Base-by-base conservation (phyloP, 2,888 invertebrate genomes). In the Lasius fuliginosus region DNA sequence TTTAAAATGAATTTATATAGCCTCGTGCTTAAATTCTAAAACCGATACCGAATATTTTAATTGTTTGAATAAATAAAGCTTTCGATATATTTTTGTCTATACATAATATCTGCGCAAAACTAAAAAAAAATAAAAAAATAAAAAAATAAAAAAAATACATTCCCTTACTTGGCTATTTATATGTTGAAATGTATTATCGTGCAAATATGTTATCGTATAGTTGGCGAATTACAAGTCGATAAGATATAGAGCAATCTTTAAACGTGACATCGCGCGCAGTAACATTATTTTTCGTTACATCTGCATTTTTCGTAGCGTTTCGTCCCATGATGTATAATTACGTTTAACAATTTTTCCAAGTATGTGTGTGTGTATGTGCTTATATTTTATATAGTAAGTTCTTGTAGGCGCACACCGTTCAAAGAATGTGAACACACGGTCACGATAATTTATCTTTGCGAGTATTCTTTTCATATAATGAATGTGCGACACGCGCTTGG, bases 381-480 rank as follows among this genome's bases (percentile, higher is more conserved):
- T n/a, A 36, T 64, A 33, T 64, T 64, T 36, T 11, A n/a, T 64
- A 65, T 23, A 36, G 6, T 23, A 23, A 40, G 11, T n/a, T 36
- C 64, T 36, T n/a, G 11, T 36, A 36, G 8, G 12, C 4, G 18
- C 30, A 15, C 15, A 6, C n/a, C 23, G 33, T 42, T 60, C 46
- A 33, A 18, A 30, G 33, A 62, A 49, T 30, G 30, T 40, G 12
- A 49, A 53, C n/a, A 49, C 11, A 30, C 30, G 27, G 12, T 53
- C 12, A 69, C 27, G 60, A 46, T 33, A 81, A 71, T 71, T 81
- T 81, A 71, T 81, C 46, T 69, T 15, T 23, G 58, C 42, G 12
- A 69, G 12, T 2, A 36, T 81, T 60, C 27, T 81, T 81, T 62
- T 9, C 9, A 40, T 18, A 46, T 71, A 71, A 79, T 23, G 42